A percentile compares a stretch with the other conserved stretches of the same genome.
phyloP scores from a whole-genome alignment of 2,888 invertebrate genomes.

The Micropterix aruncella region DNA sequence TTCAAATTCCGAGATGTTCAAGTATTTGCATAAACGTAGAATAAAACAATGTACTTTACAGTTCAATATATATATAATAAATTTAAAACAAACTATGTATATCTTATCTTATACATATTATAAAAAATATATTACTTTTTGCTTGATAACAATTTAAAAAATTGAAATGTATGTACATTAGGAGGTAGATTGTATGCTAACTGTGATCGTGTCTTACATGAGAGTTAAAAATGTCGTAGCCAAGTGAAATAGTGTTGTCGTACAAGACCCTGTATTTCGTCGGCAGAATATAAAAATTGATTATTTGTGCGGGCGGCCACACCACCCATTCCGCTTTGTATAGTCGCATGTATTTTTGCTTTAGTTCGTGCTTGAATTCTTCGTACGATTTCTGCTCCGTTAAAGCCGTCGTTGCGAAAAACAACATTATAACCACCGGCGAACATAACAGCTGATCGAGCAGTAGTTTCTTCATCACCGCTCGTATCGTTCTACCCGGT shows the following conservation, averaged over 20 bases:
- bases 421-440: constrained; percentile 61
- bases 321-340: constrained; percentile 82
- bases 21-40: too few species aligned
- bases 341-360: constrained; percentile 58
- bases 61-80: too few species aligned
- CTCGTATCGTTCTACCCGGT: constrained; percentile 49
- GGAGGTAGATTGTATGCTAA: too few species aligned
- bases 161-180: too few species aligned
- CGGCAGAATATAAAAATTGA: constrained; percentile 85
- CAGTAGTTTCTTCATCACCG: constrained; percentile 63
- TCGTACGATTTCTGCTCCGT: constrained; percentile 48
- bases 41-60: too few species aligned
- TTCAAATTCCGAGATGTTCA: too few species aligned
- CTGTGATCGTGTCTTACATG: constrained; percentile 65
- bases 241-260: constrained; percentile 72
- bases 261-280: constrained; percentile 72
- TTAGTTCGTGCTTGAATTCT: constrained; percentile 53
- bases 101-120: too few species aligned
- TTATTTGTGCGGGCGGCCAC: constrained; percentile 85
- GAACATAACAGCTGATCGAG: constrained; percentile 77
- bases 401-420: constrained; percentile 61
- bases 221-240: constrained; percentile 76
- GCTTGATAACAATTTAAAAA: too few species aligned
- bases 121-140: too few species aligned
- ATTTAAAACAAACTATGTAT: too few species aligned